Percentiles rank a stretch among this genome's conserved stretches.
These are phyloP conservation scores for Rhea pennata DNA, from an alignment of 2,113 vertebrate species.

Conservation along the genomic window DNA sequence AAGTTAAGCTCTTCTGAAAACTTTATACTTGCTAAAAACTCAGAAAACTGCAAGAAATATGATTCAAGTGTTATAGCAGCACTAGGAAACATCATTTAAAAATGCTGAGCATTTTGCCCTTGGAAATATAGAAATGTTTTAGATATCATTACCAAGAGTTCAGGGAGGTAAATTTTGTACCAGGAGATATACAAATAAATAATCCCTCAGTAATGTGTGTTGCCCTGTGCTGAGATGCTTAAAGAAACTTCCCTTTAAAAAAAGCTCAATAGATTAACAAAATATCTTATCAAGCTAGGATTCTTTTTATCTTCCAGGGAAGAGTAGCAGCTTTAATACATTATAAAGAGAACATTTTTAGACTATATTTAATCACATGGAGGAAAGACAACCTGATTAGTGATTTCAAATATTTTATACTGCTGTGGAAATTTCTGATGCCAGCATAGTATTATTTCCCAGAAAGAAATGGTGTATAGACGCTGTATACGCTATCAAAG, in stretches of 20 bases:
- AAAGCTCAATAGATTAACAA: background rate
- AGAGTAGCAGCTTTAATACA: background rate
- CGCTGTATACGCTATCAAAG: background rate
- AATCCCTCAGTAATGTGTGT: rapidly evolving
- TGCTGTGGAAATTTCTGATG: conserved; percentile 1
- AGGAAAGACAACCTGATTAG: conserved; percentile 1
- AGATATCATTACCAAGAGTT: background rate
- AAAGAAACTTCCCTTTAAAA: background rate
- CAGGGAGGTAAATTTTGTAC: background rate
- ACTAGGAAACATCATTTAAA: background rate
- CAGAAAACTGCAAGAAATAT: background rate
- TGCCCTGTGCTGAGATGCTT: background rate
- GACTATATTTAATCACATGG: background rate
- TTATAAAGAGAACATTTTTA: background rate
- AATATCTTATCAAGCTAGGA: background rate
- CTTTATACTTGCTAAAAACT: background rate
- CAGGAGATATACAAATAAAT: background rate
- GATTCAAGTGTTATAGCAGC: background rate
- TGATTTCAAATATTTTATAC: conserved; percentile 24
- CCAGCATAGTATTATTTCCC: background rate
- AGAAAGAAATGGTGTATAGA: background rate
- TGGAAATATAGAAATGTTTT: background rate
- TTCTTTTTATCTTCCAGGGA: background rate
- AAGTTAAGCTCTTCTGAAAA: background rate
- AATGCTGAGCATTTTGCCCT: background rate